A percentile compares a stretch with the other conserved stretches of the same genome.
Conservation (phyloP, 2,113 vertebrate species). For the Sinocyclocheilus grahami region DNA sequence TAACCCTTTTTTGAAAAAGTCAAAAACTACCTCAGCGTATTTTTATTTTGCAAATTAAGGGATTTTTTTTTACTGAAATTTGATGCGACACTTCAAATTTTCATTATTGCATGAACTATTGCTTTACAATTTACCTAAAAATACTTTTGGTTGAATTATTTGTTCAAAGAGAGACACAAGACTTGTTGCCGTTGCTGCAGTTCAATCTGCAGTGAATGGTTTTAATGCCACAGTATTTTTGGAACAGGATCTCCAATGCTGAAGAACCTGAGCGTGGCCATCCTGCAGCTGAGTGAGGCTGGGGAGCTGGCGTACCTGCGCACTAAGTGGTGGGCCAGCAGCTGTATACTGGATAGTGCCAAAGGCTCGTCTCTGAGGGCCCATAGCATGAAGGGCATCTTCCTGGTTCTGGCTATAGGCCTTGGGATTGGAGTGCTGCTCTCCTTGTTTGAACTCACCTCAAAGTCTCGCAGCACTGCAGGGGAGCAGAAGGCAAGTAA, state of each 20-base stretch:
- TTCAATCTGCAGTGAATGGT: background rate
- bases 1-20: too few relatives aligned
- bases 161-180: background rate
- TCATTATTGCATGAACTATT: too few relatives aligned
- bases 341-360: constrained; percentile 69
- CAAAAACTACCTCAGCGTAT: too few relatives aligned
- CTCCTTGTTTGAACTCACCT: constrained; percentile 79
- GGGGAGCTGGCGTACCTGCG: constrained; percentile 81
- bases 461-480: constrained; percentile 76
- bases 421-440: constrained; percentile 75
- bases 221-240: constrained; percentile 17
- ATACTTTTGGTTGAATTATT: background rate
- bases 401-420: constrained; percentile 81
- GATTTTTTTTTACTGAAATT: too few relatives aligned
- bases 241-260: constrained; percentile 78
- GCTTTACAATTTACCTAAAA: background rate
- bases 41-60: too few relatives aligned
- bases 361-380: constrained; percentile 71
- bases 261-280: constrained; percentile 81
- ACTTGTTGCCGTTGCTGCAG: background rate
- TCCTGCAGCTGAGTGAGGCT: constrained; percentile 81
- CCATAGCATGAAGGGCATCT: constrained; percentile 81
- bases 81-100: too few relatives aligned
- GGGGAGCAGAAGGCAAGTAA: constrained; percentile 74
- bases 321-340: constrained; percentile 88